Evolutionary conservation across 53 echinoderm and acorn worm genomes (phyloP).

Genomic region (Temnopleurus reevesii): DNA sequence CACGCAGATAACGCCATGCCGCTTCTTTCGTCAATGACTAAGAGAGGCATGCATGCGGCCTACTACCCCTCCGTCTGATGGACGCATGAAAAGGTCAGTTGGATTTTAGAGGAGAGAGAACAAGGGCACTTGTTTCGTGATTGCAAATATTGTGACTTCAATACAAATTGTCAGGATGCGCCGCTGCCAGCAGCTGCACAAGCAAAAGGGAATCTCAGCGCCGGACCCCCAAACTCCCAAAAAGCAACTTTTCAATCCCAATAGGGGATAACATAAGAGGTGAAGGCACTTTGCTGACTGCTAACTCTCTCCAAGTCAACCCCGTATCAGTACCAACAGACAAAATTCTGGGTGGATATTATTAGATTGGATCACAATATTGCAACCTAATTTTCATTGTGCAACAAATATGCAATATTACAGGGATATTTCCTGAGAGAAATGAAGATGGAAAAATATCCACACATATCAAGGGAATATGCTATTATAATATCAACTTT

Average conservation of each 20-base stretch:
- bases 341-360: background rate
- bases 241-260: background rate
- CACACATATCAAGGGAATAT: too few relatives aligned
- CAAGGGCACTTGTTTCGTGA: constrained; percentile 1
- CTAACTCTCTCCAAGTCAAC: background rate
- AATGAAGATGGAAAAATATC: too few relatives aligned
- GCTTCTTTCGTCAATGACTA: background rate
- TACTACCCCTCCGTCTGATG: background rate
- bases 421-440: too few relatives aligned
- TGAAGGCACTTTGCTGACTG: constrained; percentile 34
- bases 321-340: background rate
- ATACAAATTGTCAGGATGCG: background rate
- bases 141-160: constrained; percentile 25
- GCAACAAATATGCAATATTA: background rate
- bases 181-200: background rate
- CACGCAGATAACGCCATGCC: background rate
- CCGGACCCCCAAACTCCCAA: background rate
- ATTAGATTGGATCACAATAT: constrained; percentile 23
- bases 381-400: background rate
- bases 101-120: constrained; percentile 1
- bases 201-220: background rate
- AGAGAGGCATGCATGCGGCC: background rate
- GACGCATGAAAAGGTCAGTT: constrained; percentile 41
- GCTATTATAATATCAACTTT: too few relatives aligned
- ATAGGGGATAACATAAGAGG: background rate